Conservation (phyloP, 2,797 vertebrate species). For the Helarctos malayanus region DNA sequence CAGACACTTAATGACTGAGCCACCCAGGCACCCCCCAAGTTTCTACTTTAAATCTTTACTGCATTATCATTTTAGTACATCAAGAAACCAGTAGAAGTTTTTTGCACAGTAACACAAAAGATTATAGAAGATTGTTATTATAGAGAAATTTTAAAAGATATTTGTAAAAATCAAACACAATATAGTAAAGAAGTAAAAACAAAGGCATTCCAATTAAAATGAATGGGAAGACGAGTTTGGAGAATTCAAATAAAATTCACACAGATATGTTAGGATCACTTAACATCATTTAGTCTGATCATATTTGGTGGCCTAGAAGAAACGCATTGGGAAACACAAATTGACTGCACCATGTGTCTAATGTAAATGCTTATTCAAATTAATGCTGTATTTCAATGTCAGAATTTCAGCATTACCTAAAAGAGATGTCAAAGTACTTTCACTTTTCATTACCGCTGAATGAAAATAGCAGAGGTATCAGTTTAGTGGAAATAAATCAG, state of each 20-base stretch:
- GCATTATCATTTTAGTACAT: neutral
- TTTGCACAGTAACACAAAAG: neutral
- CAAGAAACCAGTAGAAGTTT: neutral
- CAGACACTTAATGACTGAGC: too few species aligned
- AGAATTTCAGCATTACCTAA: neutral
- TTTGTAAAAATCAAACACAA: neutral
- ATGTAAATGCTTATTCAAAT: neutral
- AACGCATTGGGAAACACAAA: neutral
- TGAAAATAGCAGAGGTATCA: neutral
- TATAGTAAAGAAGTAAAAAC: neutral
- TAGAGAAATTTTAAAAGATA: neutral
- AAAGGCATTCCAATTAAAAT: neutral
- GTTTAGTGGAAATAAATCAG: neutral
- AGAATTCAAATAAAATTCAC: constrained; percentile 7
- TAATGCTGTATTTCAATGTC: neutral
- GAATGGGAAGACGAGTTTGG: neutral
- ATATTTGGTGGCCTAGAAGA: neutral
- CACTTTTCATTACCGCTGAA: neutral
- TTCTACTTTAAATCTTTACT: neutral
- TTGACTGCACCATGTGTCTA: neutral
- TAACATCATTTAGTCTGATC: neutral
- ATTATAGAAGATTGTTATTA: neutral
- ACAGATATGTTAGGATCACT: neutral
- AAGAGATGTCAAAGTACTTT: neutral
- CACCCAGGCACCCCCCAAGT: neutral